These are phyloP conservation scores for Nothura maculosa DNA, from an alignment of 2,797 vertebrate genomes.

Conservation along the genomic window DNA sequence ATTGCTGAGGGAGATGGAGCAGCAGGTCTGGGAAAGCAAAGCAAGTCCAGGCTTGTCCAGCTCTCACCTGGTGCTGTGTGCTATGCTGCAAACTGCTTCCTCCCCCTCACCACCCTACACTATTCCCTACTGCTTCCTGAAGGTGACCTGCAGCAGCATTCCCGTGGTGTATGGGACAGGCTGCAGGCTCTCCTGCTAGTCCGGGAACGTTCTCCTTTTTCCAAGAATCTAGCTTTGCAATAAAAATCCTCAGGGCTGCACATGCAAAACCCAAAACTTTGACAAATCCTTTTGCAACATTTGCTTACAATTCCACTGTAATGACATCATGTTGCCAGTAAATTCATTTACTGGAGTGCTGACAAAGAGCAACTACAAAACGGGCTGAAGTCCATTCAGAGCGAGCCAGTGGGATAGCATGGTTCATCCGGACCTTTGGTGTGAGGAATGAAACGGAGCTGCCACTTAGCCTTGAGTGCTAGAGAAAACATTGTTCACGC, in stretches of 20 bases:
- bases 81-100: background rate
- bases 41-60: background rate
- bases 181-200: background rate
- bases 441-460: background rate
- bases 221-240: background rate
- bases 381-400: background rate
- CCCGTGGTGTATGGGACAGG: background rate
- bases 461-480: rapidly evolving
- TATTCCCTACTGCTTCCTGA: rapidly evolving
- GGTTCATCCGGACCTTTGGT: background rate
- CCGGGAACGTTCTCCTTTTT: background rate
- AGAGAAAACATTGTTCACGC: background rate
- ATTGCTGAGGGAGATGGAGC: background rate
- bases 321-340: rapidly evolving
- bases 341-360: background rate
- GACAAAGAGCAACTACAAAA: background rate
- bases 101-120: background rate
- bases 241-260: background rate
- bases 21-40: background rate
- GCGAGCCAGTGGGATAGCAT: background rate
- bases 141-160: background rate
- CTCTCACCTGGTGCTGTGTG: background rate
- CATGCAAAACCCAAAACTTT: background rate
- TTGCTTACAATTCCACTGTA: background rate
- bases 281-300: background rate